Evolutionary conservation across 2,797 vertebrate genomes (phyloP).

Genomic region (Leucoraja ocellata): DNA sequence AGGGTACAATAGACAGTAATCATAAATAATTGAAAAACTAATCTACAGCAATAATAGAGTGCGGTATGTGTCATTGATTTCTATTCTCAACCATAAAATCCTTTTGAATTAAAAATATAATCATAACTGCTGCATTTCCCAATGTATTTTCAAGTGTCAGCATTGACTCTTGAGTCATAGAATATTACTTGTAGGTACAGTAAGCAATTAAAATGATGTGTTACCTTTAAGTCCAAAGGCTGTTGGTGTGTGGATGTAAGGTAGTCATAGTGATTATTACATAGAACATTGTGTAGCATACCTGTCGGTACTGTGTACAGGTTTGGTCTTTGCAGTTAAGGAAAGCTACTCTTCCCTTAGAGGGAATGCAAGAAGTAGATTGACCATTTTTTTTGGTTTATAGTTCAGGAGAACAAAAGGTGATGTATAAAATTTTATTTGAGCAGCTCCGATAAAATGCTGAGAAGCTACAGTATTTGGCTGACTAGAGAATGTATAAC

Average conservation of each 20-base stretch:
- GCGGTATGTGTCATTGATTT: not conserved
- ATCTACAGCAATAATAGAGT: not conserved
- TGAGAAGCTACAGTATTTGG: not conserved
- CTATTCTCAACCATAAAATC: not conserved
- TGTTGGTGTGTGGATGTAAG: not conserved
- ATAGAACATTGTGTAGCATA: not conserved
- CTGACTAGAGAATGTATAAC: no score
- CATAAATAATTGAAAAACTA: constrained; percentile 12
- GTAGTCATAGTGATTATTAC: not conserved
- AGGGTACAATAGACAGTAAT: not conserved
- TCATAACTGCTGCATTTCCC: not conserved
- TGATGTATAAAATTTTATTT: not conserved
- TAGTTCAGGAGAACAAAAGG: not conserved
- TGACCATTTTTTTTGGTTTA: not conserved
- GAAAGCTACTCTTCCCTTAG: not conserved
- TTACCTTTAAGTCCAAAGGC: not conserved
- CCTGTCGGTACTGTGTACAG: not conserved
- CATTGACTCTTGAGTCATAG: no score
- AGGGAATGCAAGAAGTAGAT: not conserved
- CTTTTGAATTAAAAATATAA: not conserved
- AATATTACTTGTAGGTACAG: not conserved
- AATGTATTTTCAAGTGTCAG: not conserved
- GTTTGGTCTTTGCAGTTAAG: not conserved
- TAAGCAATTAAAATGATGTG: not conserved
- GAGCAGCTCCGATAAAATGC: not conserved